Percentiles rank a stretch among this genome's conserved stretches.
Evolutionary conservation across 1,140 invertebrate genomes (phyloP).

Genomic region (Macrotrachela quadricornifera): DNA sequence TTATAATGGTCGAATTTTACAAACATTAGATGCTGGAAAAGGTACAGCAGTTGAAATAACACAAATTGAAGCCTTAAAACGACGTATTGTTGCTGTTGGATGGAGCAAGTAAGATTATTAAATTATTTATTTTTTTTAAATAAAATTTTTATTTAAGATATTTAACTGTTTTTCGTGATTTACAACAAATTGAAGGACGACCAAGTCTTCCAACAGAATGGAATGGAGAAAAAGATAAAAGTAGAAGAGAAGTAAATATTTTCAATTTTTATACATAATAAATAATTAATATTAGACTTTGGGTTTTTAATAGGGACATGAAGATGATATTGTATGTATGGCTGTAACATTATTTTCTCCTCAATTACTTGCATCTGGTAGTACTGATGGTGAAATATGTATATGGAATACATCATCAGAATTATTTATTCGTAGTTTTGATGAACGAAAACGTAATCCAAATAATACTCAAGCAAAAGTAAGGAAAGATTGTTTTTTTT

Average conservation of each 20-base stretch:
- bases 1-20: constrained; percentile 29
- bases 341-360: constrained; percentile 29
- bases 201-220: constrained; percentile 16
- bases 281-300: not conserved
- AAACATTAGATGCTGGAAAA: constrained; percentile 17
- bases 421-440: constrained; percentile 16
- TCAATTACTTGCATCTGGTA: constrained; percentile 41
- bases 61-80: constrained; percentile 22
- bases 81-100: constrained; percentile 22
- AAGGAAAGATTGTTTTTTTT: no score
- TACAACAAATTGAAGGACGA: no score
- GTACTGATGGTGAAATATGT: constrained; percentile 50
- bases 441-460: constrained; percentile 11
- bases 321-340: constrained; percentile 46
- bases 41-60: constrained; percentile 26
- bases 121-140: no score
- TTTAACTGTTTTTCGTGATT: no score
- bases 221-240: constrained; percentile 18
- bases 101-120: constrained; percentile 19
- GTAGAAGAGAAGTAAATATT: constrained; percentile 11
- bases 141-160: no score
- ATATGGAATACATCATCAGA: constrained; percentile 40
- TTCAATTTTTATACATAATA: not conserved
- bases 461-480: no score
- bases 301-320: constrained; percentile 33